phyloP scores from a whole-genome alignment of 2,797 vertebrate species.

The Sebastolobus alascanus region DNA sequence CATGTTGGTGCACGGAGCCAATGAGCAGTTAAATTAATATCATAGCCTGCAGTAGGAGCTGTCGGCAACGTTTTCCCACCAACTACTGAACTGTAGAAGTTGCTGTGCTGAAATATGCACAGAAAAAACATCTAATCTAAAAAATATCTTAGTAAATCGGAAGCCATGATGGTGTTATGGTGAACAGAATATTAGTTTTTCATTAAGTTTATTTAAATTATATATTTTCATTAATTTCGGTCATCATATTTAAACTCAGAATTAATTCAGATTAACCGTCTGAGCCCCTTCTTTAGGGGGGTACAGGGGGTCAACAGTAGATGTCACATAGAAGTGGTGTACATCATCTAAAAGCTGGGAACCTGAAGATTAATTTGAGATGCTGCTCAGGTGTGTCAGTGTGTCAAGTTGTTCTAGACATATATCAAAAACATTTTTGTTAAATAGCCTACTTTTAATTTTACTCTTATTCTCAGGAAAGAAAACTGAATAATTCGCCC shows the following conservation, averaged over 20 bases:
- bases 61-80: not conserved
- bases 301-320: too few relatives aligned
- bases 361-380: too few relatives aligned
- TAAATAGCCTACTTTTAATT: too few relatives aligned
- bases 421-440: too few relatives aligned
- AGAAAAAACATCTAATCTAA: not conserved
- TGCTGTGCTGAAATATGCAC: not conserved
- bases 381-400: too few relatives aligned
- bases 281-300: too few relatives aligned
- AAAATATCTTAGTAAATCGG: not conserved
- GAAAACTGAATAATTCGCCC: too few relatives aligned
- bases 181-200: not conserved
- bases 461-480: too few relatives aligned
- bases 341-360: too few relatives aligned
- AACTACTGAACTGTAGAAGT: not conserved
- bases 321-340: too few relatives aligned
- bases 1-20: not conserved
- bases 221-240: not conserved
- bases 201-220: not conserved
- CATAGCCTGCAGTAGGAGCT: not conserved
- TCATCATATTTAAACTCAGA: not conserved
- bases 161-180: too few relatives aligned
- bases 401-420: too few relatives aligned
- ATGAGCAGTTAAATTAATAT: not conserved
- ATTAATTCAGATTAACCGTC: not conserved